Evolutionary conservation across 2,113 vertebrate genomes (phyloP).

Genomic region (Stigmatopora nigra): DNA sequence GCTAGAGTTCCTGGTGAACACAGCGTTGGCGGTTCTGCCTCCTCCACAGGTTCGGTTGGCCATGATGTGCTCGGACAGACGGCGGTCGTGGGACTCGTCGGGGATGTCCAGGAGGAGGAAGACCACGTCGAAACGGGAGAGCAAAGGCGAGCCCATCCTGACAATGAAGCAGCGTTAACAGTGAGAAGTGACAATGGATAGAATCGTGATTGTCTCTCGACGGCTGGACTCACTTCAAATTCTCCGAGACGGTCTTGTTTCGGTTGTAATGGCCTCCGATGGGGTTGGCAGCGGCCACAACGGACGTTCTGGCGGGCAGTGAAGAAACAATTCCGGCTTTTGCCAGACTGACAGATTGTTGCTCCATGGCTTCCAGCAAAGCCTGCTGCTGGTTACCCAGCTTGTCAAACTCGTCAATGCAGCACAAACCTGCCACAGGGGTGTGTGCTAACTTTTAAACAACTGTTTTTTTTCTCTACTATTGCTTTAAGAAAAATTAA

Average conservation of each 20-base stretch:
- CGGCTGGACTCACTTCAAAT: slow-evolving; percentile 78
- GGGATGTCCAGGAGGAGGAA: slow-evolving; percentile 95
- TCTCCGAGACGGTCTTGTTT: slow-evolving; percentile 93
- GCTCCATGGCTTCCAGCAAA: slow-evolving; percentile 95
- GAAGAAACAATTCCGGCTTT: slow-evolving; percentile 95
- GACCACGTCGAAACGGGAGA: slow-evolving; percentile 93
- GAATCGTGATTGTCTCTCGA: no score
- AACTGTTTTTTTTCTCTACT: no score
- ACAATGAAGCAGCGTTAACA: slow-evolving; percentile 4
- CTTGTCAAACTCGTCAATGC: slow-evolving; percentile 99
- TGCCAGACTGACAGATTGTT: slow-evolving; percentile 95
- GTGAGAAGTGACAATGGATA: neutral
- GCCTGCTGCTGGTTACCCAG: slow-evolving; percentile 94
- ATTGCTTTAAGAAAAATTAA: no score
- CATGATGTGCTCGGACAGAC: slow-evolving; percentile 92
- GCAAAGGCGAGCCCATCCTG: slow-evolving; percentile 92
- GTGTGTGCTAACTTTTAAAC: neutral
- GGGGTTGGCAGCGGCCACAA: slow-evolving; percentile 92
- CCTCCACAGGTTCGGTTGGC: slow-evolving; percentile 77
- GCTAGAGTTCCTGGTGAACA: slow-evolving; percentile 49
- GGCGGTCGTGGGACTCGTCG: slow-evolving; percentile 88
- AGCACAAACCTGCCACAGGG: slow-evolving; percentile 79
- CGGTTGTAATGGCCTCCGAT: slow-evolving; percentile 95
- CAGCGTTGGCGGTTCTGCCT: slow-evolving; percentile 62
- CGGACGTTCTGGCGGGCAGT: slow-evolving; percentile 88